Evolutionary conservation across 2,113 vertebrate genomes (phyloP), one percentile per base, ranked within the genome.

Genomic region (Emydura subglobosa): DNA sequence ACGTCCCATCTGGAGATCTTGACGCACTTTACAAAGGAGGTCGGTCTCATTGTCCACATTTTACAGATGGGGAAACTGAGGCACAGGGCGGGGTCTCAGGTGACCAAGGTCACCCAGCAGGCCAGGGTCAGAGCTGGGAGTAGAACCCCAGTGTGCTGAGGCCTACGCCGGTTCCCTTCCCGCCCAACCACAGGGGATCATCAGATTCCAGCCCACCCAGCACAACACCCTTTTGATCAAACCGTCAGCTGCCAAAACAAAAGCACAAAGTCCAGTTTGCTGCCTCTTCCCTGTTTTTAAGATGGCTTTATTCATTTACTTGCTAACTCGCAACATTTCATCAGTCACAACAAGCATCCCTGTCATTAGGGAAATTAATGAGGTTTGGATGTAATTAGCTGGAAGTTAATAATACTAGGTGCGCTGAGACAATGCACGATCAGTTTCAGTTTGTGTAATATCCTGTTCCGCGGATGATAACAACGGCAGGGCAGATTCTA

Each of bases 161-260:
- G 3, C 14, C 2, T 13, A 3, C 13, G 1, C 13, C 13, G 11
- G 6, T 21, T 39, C 34, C 16, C 8, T 21, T 21, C 9, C 65
- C 8, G n/a, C 65, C n/a, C 65, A 72, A 13, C 59, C 59, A 16
- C 29, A 34, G 10, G 27, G 57, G 24, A 12, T 31, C 57, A 13
- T 27, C 27, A 29, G 59, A 61, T 3, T 61, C 59, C 59, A 3
- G 31, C 29, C 29, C n/a, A 14, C 34, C 7, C 61, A n/a, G 61
- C 31, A 17, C 31, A 72, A 31, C 61, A 16, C 31, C 61, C 17
- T 6, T 9, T 8, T 34, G 61, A 65, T 16, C 65, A 39, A 21
- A 10, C 19, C n/a, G 29, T 19, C 65, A 22, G 6, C 65, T 3
- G 34, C n/a, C 19, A 4, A 16, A 68, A 68, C 61, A 34, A 19